A percentile compares a stretch with the other conserved stretches of the same genome.
Conservation (phyloP, 2,888 invertebrate species). For the Drosophila limbata region DNA sequence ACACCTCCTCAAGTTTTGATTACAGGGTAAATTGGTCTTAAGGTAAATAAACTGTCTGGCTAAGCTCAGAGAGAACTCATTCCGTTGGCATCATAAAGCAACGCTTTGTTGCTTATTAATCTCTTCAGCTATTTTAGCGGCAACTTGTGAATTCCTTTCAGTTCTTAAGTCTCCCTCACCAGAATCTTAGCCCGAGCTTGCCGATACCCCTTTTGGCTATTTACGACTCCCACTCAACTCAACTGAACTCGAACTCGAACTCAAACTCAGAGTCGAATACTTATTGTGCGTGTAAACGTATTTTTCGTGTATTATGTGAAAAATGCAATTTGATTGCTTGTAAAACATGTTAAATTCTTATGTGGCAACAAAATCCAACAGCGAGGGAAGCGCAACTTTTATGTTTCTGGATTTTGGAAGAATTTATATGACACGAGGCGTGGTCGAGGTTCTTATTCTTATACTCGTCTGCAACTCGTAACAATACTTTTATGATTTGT, state of each 20-base stretch:
- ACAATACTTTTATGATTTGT: constrained; percentile 58
- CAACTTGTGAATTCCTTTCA: constrained; percentile 60
- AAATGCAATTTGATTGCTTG: constrained; percentile 84
- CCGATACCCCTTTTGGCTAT: constrained; percentile 28
- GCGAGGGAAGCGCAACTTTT: constrained; percentile 47
- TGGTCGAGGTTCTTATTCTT: constrained; percentile 42
- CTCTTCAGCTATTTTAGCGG: constrained; percentile 64
- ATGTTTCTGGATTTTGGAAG: constrained; percentile 63
- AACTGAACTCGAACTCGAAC: constrained; percentile 5
- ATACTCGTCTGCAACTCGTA: not conserved
- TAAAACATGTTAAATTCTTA: constrained; percentile 81
- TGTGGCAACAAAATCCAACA: constrained; percentile 56
- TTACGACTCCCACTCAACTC: constrained; percentile 51
- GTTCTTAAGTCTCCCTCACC: constrained; percentile 3
- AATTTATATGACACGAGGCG: constrained; percentile 72
- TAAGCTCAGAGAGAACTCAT: constrained; percentile 4
- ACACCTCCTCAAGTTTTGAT: not conserved
- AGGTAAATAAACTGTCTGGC: constrained; percentile 21
- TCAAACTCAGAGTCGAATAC: not conserved
- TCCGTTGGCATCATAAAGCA: constrained; percentile 41
- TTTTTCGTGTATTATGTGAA: constrained; percentile 77
- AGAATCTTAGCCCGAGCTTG: not conserved
- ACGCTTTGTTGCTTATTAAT: constrained; percentile 58
- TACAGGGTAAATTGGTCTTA: constrained; percentile 6
- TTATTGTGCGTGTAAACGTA: constrained; percentile 3